A percentile compares a stretch with the other conserved stretches of the same genome.
Evolutionary conservation across 2,113 vertebrate species (phyloP).

Genomic region (Eolophus roseicapilla): DNA sequence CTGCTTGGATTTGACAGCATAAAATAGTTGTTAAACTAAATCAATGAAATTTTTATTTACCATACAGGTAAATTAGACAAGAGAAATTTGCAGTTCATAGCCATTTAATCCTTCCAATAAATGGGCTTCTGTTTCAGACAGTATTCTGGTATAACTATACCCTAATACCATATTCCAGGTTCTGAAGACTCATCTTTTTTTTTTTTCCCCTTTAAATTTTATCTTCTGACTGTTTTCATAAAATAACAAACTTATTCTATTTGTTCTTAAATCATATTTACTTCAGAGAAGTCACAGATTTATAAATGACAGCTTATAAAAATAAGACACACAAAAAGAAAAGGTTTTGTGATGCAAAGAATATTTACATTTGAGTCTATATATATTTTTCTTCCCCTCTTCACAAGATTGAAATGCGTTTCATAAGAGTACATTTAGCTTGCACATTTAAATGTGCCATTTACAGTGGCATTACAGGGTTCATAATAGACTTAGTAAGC

Average conservation of each 20-base stretch:
- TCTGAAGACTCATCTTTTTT: neutral
- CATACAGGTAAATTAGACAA: neutral
- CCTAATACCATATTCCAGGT: neutral
- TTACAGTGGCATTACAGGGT: neutral
- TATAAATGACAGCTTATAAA: neutral
- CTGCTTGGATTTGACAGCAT: conserved; percentile 7
- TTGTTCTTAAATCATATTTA: neutral
- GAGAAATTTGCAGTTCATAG: neutral
- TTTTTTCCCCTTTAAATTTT: neutral
- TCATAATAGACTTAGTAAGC: neutral
- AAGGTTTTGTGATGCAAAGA: neutral
- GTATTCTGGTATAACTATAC: neutral
- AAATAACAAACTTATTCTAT: neutral
- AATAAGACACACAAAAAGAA: neutral
- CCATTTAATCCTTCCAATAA: neutral
- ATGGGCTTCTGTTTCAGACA: neutral
- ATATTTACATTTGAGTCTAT: neutral
- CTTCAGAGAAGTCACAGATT: neutral
- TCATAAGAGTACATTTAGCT: neutral
- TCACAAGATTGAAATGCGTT: neutral
- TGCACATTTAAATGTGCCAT: neutral
- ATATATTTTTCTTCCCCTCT: neutral
- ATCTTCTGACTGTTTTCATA: neutral
- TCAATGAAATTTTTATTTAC: conserved; percentile 8
- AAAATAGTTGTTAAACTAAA: conserved; percentile 4